phyloP scores from a whole-genome alignment of 1,140 invertebrate genomes.

The Drosophila pectinifera region DNA sequence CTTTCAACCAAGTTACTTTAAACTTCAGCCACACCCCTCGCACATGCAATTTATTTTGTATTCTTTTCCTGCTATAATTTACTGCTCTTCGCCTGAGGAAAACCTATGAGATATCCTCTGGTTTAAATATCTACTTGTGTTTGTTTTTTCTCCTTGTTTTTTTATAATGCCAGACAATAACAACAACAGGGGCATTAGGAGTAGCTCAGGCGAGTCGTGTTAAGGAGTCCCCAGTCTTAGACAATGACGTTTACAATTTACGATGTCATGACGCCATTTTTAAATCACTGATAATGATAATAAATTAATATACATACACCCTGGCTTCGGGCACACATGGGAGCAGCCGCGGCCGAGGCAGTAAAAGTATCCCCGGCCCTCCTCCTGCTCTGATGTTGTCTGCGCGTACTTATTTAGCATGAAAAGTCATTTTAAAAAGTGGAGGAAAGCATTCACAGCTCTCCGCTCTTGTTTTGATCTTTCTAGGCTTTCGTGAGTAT shows the following conservation, averaged over 20 bases:
- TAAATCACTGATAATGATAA: constrained; percentile 84
- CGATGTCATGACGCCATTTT: constrained; percentile 80
- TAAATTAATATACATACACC: constrained; percentile 79
- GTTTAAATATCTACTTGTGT: constrained; percentile 12
- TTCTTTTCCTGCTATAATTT: constrained; percentile 8
- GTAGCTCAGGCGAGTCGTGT: constrained; percentile 43
- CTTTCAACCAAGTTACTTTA: too few relatives aligned
- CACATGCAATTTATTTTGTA: constrained; percentile 5
- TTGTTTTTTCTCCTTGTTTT: constrained; percentile 8
- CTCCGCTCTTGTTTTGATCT: constrained; percentile 54
- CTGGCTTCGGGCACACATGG: constrained; percentile 39
- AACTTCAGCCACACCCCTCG: background rate
- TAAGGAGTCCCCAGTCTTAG: constrained; percentile 72
- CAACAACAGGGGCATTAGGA: constrained; percentile 40
- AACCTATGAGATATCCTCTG: constrained; percentile 26
- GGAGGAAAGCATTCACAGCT: constrained; percentile 43
- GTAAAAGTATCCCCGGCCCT: constrained; percentile 16
- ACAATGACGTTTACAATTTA: constrained; percentile 78
- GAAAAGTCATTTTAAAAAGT: constrained; percentile 80
- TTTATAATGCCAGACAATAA: constrained; percentile 34
- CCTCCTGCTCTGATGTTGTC: constrained; percentile 37
- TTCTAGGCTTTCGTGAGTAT: constrained; percentile 41
- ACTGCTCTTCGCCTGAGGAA: constrained; percentile 2
- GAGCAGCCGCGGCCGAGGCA: constrained; percentile 14
- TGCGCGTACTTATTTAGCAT: constrained; percentile 79